These are phyloP conservation scores for Pollenia amentaria DNA, from an alignment of 2,888 invertebrate species.

Conservation along the genomic window DNA sequence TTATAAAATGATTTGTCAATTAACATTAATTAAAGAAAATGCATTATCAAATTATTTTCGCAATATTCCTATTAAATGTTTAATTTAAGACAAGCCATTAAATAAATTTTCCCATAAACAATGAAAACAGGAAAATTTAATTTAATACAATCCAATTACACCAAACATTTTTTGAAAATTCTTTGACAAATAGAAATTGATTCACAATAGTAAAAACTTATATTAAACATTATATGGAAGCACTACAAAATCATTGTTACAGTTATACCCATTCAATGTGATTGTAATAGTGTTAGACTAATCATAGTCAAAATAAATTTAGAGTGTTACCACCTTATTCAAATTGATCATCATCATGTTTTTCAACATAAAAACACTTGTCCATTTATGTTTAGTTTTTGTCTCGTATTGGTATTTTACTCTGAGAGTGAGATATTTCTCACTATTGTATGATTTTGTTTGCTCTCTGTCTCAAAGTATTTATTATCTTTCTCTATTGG, in stretches of 20 bases:
- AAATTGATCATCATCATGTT: constrained; percentile 60
- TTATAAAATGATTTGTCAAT: too few species aligned
- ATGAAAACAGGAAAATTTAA: not conserved
- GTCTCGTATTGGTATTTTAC: constrained; percentile 11
- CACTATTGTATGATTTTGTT: not conserved
- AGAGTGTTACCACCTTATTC: constrained; percentile 71
- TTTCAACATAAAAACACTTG: constrained; percentile 72
- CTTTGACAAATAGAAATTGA: constrained; percentile 21
- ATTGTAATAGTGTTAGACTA: constrained; percentile 55
- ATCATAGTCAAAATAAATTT: constrained; percentile 69
- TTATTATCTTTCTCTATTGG: not conserved
- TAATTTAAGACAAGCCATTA: not conserved
- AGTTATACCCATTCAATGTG: constrained; percentile 46
- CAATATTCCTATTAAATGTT: too few species aligned
- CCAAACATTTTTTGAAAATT: constrained; percentile 1
- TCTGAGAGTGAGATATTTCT: constrained; percentile 20
- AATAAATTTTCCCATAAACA: not conserved
- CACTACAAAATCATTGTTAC: constrained; percentile 58
- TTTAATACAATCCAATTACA: constrained; percentile 21
- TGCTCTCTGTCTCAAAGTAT: constrained; percentile 37
- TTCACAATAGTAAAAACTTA: too few species aligned
- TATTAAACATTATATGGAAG: constrained; percentile 28
- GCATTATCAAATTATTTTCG: too few species aligned
- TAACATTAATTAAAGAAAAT: too few species aligned
- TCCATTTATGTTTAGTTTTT: constrained; percentile 61